These are phyloP conservation scores for Cheirogaleus major DNA, from an alignment of 2,797 vertebrate genomes.

Conservation along the genomic window DNA sequence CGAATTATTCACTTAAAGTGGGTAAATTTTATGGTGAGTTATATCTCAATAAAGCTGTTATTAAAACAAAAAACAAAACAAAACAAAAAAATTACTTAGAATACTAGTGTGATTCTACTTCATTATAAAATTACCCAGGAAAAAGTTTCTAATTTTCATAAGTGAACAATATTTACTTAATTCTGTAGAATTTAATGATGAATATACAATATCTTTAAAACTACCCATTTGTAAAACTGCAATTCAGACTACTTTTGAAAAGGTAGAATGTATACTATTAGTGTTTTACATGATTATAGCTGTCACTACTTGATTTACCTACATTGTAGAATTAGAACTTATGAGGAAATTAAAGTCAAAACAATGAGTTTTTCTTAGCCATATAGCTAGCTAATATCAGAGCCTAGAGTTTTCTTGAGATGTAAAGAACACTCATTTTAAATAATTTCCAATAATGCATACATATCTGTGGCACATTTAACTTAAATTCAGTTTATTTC, in stretches of 20 bases:
- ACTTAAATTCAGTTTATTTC: not conserved
- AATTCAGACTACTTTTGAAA: not conserved
- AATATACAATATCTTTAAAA: not conserved
- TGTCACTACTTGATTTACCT: not conserved
- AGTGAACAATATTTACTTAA: conserved; percentile 34
- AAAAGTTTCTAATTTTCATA: not conserved
- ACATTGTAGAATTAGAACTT: not conserved
- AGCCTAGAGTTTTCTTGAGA: not conserved
- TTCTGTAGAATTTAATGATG: not conserved
- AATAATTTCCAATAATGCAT: not conserved
- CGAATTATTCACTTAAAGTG: too few relatives aligned
- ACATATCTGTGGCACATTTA: not conserved
- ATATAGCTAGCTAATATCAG: not conserved
- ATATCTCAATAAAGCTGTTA: too few relatives aligned
- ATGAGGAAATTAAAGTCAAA: not conserved
- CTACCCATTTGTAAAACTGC: not conserved
- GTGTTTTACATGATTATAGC: not conserved
- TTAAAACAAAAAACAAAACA: too few relatives aligned
- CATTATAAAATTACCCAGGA: not conserved
- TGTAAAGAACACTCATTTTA: not conserved
- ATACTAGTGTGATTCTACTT: not conserved
- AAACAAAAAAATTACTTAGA: not conserved
- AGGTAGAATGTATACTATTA: not conserved
- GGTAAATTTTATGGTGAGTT: too few relatives aligned
- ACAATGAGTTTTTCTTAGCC: not conserved